These are phyloP conservation scores for Drosophila nigricruria DNA, from an alignment of 2,888 invertebrate species.

Conservation along the genomic window DNA sequence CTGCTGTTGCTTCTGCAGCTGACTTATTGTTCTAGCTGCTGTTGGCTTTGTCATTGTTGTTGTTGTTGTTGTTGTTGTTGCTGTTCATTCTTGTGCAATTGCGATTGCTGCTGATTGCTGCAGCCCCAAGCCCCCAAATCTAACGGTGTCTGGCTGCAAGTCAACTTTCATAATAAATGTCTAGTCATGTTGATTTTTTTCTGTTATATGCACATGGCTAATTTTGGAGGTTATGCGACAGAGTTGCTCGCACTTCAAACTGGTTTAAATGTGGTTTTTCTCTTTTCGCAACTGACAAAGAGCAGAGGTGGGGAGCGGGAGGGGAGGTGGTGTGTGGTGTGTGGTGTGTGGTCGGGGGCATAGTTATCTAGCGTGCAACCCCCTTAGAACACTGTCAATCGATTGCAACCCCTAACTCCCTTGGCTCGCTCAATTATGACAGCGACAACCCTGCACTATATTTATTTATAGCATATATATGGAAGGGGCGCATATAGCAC, in stretches of 20 bases:
- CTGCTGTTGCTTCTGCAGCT: slow-evolving; percentile 19
- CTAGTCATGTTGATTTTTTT: slow-evolving; percentile 49
- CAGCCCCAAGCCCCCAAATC: slow-evolving; percentile 7
- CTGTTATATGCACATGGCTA: slow-evolving; percentile 22
- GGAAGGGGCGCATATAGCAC: slow-evolving; percentile 13
- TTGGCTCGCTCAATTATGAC: slow-evolving; percentile 2
- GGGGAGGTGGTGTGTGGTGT: no score
- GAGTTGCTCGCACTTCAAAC: slow-evolving; percentile 5
- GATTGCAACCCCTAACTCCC: slow-evolving; percentile 40
- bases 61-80: slow-evolving; percentile 36
- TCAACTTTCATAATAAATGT: slow-evolving; percentile 49
- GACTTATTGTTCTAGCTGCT: slow-evolving; percentile 47
- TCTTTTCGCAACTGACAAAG: slow-evolving; percentile 15
- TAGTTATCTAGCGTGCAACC: neutral
- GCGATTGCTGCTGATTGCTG: slow-evolving; percentile 54
- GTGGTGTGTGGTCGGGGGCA: neutral
- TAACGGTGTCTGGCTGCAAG: slow-evolving; percentile 34
- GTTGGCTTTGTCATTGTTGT: slow-evolving; percentile 30
- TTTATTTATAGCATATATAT: slow-evolving; percentile 2
- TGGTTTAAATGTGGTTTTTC: slow-evolving; percentile 9
- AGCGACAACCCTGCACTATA: slow-evolving; percentile 16
- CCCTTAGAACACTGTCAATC: neutral
- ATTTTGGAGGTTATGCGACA: slow-evolving; percentile 28
- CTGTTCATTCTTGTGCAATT: slow-evolving; percentile 71
- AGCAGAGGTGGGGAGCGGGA: no score